Percentiles rank a stretch among this genome's conserved stretches.
phyloP scores from a whole-genome alignment of 2,797 vertebrate genomes.

The Columba guinea region DNA sequence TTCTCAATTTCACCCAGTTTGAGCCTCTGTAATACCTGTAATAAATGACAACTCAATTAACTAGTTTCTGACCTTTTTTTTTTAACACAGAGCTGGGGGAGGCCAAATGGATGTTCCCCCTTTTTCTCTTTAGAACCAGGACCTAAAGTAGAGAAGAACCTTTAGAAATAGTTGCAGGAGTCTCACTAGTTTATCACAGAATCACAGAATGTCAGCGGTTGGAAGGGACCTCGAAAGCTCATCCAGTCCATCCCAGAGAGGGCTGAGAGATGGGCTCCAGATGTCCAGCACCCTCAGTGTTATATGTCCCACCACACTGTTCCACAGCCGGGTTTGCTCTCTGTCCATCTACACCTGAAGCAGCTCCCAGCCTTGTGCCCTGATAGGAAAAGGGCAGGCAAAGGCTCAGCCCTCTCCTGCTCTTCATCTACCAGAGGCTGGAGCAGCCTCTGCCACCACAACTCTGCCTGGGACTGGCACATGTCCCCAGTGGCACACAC shows the following conservation, averaged over 20 bases:
- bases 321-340: fast-evolving
- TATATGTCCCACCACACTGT: fast-evolving
- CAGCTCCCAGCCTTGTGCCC: not conserved
- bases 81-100: not conserved
- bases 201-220: too few relatives aligned
- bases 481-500: fast-evolving
- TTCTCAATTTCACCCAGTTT: not conserved
- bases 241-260: too few relatives aligned
- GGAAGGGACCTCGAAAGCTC: too few relatives aligned
- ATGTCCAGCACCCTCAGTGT: fast-evolving
- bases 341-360: fast-evolving
- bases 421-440: fast-evolving
- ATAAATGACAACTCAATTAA: not conserved
- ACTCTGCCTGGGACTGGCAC: not conserved
- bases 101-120: not conserved
- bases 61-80: not conserved
- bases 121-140: not conserved
- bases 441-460: not conserved
- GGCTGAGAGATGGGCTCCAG: not conserved
- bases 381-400: fast-evolving
- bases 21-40: not conserved
- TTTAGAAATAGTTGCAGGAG: not conserved
- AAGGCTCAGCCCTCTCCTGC: not conserved
- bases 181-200: too few relatives aligned
- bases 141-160: not conserved